A percentile compares a stretch with the other conserved stretches of the same genome.
Conservation (phyloP, 2,113 vertebrate species). For the Junco hyemalis region DNA sequence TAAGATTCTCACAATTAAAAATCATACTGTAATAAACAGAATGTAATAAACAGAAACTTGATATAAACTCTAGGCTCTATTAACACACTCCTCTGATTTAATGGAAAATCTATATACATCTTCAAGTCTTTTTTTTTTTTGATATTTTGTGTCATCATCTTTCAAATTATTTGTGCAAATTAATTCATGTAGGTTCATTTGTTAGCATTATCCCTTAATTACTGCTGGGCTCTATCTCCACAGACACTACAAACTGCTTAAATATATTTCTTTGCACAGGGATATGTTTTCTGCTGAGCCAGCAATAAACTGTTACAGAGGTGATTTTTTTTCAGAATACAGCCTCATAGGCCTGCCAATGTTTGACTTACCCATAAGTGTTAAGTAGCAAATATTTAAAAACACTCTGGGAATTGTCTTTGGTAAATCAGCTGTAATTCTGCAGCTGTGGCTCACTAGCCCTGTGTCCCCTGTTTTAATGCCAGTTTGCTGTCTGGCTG, state of each 20-base stretch:
- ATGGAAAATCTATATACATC: not conserved
- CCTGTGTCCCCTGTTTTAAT: not conserved
- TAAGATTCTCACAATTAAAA: not conserved
- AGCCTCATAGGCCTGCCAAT: not conserved
- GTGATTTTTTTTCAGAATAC: not conserved
- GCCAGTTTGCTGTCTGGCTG: not conserved
- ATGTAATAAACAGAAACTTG: not conserved
- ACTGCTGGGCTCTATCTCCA: not conserved
- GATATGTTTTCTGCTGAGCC: not conserved
- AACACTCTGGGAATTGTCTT: not conserved
- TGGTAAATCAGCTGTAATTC: not conserved
- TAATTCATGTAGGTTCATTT: not conserved
- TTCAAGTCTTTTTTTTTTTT: not conserved
- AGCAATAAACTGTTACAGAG: not conserved
- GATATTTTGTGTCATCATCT: not conserved
- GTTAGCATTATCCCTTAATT: not conserved
- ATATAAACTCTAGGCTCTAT: not conserved
- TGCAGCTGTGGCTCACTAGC: not conserved
- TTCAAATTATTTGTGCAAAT: not conserved
- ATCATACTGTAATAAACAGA: not conserved
- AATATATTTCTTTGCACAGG: not conserved
- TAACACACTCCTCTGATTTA: not conserved
- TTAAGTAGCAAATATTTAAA: conserved; percentile 14
- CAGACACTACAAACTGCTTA: not conserved
- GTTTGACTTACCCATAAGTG: not conserved